These are phyloP conservation scores for Eulimnadia texana DNA, from an alignment of 1,140 invertebrate species.

Conservation along the genomic window DNA sequence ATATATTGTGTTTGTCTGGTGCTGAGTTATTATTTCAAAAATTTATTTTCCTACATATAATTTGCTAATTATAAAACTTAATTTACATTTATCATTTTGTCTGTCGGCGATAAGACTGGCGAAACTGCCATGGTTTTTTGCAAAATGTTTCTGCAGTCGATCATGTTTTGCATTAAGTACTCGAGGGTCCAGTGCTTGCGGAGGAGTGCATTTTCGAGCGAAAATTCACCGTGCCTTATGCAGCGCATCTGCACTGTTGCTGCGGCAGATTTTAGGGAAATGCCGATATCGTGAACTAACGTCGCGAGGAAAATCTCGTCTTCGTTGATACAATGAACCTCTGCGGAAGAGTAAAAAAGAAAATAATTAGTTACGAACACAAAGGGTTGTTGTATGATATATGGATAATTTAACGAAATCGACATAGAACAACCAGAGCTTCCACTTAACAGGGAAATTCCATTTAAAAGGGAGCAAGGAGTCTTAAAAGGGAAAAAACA, in stretches of 20 bases:
- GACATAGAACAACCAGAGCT: too few relatives aligned
- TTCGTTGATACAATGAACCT: conserved; percentile 74
- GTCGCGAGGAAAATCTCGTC: conserved; percentile 52
- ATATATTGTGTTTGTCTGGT: too few relatives aligned
- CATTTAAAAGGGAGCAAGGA: too few relatives aligned
- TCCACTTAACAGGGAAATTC: too few relatives aligned
- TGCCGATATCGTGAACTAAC: conserved; percentile 62
- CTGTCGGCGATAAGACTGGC: neutral
- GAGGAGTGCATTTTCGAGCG: conserved; percentile 55
- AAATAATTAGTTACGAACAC: too few relatives aligned
- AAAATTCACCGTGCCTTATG: conserved; percentile 66
- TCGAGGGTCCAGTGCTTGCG: conserved; percentile 66
- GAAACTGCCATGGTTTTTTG: neutral
- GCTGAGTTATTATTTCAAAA: too few relatives aligned
- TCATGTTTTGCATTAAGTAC: conserved; percentile 57
- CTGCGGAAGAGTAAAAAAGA: too few relatives aligned
- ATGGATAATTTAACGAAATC: too few relatives aligned
- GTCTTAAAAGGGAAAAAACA: conserved; percentile 16
- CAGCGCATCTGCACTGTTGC: conserved; percentile 63
- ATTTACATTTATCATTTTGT: too few relatives aligned
- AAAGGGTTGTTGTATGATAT: too few relatives aligned
- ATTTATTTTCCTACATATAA: too few relatives aligned
- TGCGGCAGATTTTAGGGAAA: conserved; percentile 59
- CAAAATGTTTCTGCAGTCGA: neutral
- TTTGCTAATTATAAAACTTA: too few relatives aligned